Base-by-base conservation (phyloP, 2,113 vertebrate genomes). In the Aphelocoma coerulescens region DNA sequence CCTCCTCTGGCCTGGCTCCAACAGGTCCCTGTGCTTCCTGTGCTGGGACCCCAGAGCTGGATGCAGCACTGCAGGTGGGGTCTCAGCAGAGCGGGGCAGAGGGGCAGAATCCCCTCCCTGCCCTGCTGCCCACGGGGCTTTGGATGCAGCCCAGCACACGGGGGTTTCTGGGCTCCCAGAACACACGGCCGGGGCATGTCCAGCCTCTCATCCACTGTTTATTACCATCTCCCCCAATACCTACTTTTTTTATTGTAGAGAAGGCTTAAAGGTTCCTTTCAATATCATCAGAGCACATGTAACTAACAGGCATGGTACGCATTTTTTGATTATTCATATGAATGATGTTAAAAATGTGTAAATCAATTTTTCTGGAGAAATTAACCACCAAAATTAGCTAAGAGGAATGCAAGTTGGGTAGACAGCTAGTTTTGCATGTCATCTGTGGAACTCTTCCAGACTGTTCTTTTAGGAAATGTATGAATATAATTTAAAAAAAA, bases 111-210 rank as follows among this genome's bases (percentile, higher is more conserved):
- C 61, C 39, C 37, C 46, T 74, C 46, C 61, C 69, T 82, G 27
- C 33, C 68, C 69, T 74, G 61, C 69, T 82, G 77, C 61, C 39
- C 87, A 75, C 7, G 2, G 61, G 62, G n/a, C 33, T 68, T 2
- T 61, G 87, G 46, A 0, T 48, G n/a, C 58, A 67, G 54, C 54
- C 61, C 46, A 82, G 69, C 28, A 52, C 61, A 67, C 0, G 4
- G 44, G 15, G 52, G 4, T 4, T 21, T 59, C 54, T 82, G 46
- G 46, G 39, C 23, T 82, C 24, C 46, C 46, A 75, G 48, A 0
- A 23, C 46, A n/a, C 37, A 52, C 2, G 1, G 33, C 7, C 0
- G 0, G 13, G 37, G 0, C 23, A 48, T 8, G 28, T 26, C 26
- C 71, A 76, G 8, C 14, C 7, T 8, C 30, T 68, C 48, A 35